Percentiles rank a stretch among this genome's conserved stretches.
phyloP scores from a whole-genome alignment of 2,888 invertebrate genomes.

The Ectemnius continuus region DNA sequence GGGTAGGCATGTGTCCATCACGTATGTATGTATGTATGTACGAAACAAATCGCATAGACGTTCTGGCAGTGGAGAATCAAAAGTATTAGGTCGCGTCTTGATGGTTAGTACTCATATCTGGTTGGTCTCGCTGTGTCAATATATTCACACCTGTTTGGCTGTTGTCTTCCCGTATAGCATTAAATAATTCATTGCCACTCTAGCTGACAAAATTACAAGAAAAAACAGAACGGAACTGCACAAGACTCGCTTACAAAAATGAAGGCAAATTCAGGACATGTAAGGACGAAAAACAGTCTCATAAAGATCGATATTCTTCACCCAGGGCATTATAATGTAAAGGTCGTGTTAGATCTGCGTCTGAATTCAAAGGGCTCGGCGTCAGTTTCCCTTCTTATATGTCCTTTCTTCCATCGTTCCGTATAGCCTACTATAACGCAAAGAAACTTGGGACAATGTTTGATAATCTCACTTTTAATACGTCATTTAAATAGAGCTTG shows the following conservation, averaged over 20 bases:
- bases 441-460: constrained; percentile 28
- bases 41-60: constrained; percentile 55
- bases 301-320: too few relatives aligned
- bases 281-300: constrained; percentile 8
- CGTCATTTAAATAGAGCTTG: constrained; percentile 27
- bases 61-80: constrained; percentile 44
- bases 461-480: constrained; percentile 26
- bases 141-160: constrained; percentile 33
- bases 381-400: constrained; percentile 5
- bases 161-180: constrained; percentile 2
- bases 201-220: constrained; percentile 14
- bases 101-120: background rate
- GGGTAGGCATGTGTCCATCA: background rate
- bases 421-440: constrained; percentile 25
- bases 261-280: background rate
- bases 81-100: constrained; percentile 15
- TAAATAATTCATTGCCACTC: constrained; percentile 13
- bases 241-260: too few relatives aligned
- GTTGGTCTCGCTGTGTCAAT: constrained; percentile 5
- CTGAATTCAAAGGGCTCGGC: background rate
- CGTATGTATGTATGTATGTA: constrained; percentile 49
- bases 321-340: background rate
- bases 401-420: constrained; percentile 17
- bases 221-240: constrained; percentile 26
- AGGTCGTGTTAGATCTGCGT: constrained; percentile 23